phyloP scores from a whole-genome alignment of 53 echinoderm and acorn worm genomes.

The Astropecten irregularis region DNA sequence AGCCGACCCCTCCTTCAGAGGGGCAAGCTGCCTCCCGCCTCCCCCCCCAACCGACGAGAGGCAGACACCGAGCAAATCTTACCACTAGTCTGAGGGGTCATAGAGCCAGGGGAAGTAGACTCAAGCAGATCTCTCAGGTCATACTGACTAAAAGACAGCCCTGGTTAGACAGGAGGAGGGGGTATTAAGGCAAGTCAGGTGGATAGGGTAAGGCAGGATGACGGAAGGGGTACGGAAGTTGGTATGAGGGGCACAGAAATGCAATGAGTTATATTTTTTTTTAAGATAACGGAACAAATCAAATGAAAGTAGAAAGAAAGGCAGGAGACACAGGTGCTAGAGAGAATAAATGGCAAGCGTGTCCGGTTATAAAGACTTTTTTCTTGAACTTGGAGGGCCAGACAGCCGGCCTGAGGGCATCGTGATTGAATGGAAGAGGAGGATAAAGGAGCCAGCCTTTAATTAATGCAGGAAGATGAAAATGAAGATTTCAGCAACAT shows the following conservation, averaged over 20 bases:
- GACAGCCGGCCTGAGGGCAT: too few species aligned
- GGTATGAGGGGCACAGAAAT: slow-evolving; percentile 11
- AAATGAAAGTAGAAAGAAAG: background rate
- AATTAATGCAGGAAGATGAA: too few species aligned
- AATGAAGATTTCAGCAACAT: too few species aligned
- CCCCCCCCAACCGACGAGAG: too few species aligned
- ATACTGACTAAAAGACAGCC: slow-evolving; percentile 94
- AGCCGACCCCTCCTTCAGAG: too few species aligned
- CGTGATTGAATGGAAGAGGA: too few species aligned
- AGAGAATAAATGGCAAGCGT: background rate
- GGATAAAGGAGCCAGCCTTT: too few species aligned
- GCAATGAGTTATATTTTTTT: slow-evolving; percentile 44
- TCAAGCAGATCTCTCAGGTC: slow-evolving; percentile 94
- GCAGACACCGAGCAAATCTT: slow-evolving; percentile 53
- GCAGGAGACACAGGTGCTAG: background rate
- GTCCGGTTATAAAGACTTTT: too few species aligned
- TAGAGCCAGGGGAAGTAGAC: slow-evolving; percentile 82
- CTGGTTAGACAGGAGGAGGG: slow-evolving; percentile 47
- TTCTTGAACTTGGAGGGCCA: too few species aligned
- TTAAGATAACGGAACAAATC: slow-evolving; percentile 8
- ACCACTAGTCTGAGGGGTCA: slow-evolving; percentile 84
- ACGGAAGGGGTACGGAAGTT: background rate
- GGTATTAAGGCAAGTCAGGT: too few species aligned
- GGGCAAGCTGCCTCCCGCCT: background rate
- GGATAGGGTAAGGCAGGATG: background rate